Conservation (phyloP, 1,140 invertebrate species). For the Drosophila nigromelanica region DNA sequence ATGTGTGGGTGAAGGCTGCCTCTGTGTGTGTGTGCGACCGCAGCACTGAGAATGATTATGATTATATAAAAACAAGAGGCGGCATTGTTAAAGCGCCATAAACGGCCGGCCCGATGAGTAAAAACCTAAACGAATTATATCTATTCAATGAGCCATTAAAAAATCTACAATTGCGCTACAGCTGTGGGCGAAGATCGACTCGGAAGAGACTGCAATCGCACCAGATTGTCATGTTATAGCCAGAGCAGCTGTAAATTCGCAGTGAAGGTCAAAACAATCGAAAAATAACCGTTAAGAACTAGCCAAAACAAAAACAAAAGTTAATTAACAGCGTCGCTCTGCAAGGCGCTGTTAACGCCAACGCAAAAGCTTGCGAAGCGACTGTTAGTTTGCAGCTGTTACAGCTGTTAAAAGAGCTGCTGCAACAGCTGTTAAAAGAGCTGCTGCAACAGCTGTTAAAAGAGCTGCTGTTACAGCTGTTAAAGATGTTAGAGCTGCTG, state of each 20-base stretch:
- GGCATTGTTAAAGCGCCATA: conserved; percentile 50
- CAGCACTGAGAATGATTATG: conserved; percentile 22
- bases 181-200: conserved; percentile 25
- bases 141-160: conserved; percentile 72
- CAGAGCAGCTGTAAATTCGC: conserved; percentile 9
- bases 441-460: background rate
- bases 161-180: conserved; percentile 27
- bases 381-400: background rate
- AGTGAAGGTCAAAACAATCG: conserved; percentile 25
- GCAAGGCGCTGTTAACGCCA: conserved; percentile 9
- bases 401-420: background rate
- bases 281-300: conserved; percentile 14
- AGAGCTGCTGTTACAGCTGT: conserved; percentile 9
- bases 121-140: conserved; percentile 58
- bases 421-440: no score
- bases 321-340: conserved; percentile 4
- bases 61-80: conserved; percentile 33
- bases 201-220: conserved; percentile 1
- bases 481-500: no score
- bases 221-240: conserved; percentile 4
- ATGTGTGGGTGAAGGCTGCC: conserved; percentile 73
- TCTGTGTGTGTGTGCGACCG: conserved; percentile 53
- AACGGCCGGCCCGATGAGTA: conserved; percentile 59
- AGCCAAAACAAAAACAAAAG: background rate
- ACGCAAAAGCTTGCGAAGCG: background rate